These are phyloP conservation scores for Ligdia adustata DNA, from an alignment of 2,888 invertebrate species.

Conservation along the genomic window DNA sequence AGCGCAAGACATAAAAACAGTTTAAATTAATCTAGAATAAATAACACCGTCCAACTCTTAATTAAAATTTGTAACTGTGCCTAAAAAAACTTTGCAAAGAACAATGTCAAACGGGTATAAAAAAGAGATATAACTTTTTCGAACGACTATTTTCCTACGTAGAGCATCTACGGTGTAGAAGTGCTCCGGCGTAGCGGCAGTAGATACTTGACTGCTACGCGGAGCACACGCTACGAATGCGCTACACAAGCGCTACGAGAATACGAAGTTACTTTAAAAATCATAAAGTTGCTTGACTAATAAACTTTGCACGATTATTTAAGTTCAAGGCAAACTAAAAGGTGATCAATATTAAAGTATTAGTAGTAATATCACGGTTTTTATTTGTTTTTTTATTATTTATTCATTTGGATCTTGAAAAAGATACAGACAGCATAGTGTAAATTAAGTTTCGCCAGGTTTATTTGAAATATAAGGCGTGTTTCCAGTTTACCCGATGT, in stretches of 20 bases:
- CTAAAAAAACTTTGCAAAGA: not conserved
- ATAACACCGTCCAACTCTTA: not conserved
- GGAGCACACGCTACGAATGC: slow-evolving; percentile 55
- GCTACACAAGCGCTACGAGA: slow-evolving; percentile 34
- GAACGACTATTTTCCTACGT: slow-evolving; percentile 7
- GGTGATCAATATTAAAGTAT: too few species aligned
- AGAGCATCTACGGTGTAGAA: slow-evolving; percentile 30
- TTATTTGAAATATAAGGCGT: too few species aligned
- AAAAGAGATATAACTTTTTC: slow-evolving; percentile 12
- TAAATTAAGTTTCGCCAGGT: too few species aligned
- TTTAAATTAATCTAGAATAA: not conserved
- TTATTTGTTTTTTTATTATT: too few species aligned
- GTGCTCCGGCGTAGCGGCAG: slow-evolving; percentile 65
- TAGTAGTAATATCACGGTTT: too few species aligned
- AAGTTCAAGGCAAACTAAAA: too few species aligned
- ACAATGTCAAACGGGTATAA: slow-evolving; percentile 5
- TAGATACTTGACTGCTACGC: slow-evolving; percentile 61
- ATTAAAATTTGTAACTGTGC: slow-evolving; percentile 2
- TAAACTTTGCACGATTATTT: too few species aligned
- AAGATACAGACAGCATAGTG: too few species aligned
- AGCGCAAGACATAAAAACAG: not conserved
- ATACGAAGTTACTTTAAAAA: slow-evolving; percentile 30
- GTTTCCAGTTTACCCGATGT: not conserved
- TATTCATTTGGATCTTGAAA: too few species aligned
- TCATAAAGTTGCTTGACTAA: too few species aligned